These are phyloP conservation scores for Parazoanthus swiftii DNA, from an alignment of 92 coral and sea anemone species.

Conservation along the genomic window DNA sequence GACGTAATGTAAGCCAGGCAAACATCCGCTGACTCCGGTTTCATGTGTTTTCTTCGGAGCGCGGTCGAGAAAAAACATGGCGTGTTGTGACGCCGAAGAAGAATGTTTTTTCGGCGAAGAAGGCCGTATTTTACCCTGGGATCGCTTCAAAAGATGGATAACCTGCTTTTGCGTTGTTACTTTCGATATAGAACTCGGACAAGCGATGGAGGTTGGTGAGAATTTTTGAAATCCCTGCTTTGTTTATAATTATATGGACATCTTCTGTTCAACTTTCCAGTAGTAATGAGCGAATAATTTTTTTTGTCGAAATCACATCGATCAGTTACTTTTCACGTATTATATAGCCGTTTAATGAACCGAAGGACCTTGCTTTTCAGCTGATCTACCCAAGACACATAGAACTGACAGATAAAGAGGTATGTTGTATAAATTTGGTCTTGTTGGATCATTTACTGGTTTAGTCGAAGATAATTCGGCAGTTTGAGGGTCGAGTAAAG, in stretches of 20 bases:
- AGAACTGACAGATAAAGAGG: constrained; percentile 73
- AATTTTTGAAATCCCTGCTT: background rate
- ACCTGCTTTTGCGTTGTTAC: constrained; percentile 98
- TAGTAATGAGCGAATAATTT: background rate
- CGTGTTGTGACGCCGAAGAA: constrained; percentile 71
- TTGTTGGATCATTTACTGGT: background rate
- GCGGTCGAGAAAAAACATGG: constrained; percentile 57
- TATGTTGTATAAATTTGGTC: background rate
- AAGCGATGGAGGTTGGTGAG: constrained; percentile 89
- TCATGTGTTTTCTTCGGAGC: constrained; percentile 15
- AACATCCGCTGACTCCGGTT: constrained; percentile 46
- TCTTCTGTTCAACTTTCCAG: background rate
- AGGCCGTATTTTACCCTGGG: constrained; percentile 88
- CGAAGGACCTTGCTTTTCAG: constrained; percentile 48
- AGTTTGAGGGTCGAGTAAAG: constrained; percentile 1
- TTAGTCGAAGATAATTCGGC: background rate
- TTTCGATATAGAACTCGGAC: constrained; percentile 96
- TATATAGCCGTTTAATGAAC: constrained; percentile 17
- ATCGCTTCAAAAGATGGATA: constrained; percentile 96
- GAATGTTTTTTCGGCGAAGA: constrained; percentile 58
- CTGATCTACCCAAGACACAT: constrained; percentile 86
- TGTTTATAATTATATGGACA: background rate
- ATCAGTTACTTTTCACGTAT: background rate
- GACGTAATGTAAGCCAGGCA: constrained; percentile 41
- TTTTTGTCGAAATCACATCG: background rate